Evolutionary conservation across 2,113 vertebrate genomes (phyloP), one percentile per base, ranked within the genome.

Genomic region (Equus quagga): DNA sequence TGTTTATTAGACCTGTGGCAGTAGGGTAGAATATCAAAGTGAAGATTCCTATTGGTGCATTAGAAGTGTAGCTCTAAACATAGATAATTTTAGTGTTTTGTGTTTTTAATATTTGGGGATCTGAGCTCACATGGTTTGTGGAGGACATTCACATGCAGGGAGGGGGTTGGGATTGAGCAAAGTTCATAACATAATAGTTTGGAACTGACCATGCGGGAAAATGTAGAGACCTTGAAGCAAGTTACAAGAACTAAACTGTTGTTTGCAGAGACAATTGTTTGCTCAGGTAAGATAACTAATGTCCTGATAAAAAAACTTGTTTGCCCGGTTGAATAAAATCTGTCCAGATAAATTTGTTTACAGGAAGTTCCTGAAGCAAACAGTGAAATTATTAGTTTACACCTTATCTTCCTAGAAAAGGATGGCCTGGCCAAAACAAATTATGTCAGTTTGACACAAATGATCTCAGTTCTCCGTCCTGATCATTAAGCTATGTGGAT

Each of bases 311-410:
- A 89, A 89, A 89, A n/a, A 73, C 4, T 26, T 94, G 44, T 97
- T 94, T 97, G 17, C 31, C 19, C 58, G 69, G 21, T 64, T 75
- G n/a, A 73, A 49, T 81, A 60, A 82, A 62, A 31, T 70, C 24
- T 93, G 51, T 83, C 26, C 49, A 96, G 41, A 95, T 83, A 88
- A 60, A 91, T 69, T 23, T 78, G 67, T 92, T 95, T 91, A 83
- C 11, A 85, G 65, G 58, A 76, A 79, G 92, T 94, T 82, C 3
- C 36, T 60, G 19, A 60, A 87, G 28, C 46, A 88, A 97, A 92
- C 36, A 81, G 3, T 36, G 72, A 76, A 87, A 65, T 94, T 17
- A 73, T 72, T 95, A 81, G 46, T 88, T 90, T 72, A 31, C 0
- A 69, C 0, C 26, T 95, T 97, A 94, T 84, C 58, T 94, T 94